Base-by-base conservation (phyloP, 2,888 invertebrate species). In the Dexiosoma caninum region DNA sequence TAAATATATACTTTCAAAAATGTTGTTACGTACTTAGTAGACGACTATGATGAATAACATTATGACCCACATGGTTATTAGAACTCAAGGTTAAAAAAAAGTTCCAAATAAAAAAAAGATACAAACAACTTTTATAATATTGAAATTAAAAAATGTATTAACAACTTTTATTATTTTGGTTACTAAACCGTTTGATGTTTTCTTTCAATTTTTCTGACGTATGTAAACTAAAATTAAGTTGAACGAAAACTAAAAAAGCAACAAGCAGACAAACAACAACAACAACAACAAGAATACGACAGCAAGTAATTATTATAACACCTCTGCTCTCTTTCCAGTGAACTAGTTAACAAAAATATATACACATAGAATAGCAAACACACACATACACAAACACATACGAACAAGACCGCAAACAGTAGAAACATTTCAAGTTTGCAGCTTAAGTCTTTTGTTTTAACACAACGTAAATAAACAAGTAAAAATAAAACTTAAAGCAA, bases 251-350 rank as follows among this genome's bases (percentile, higher is more conserved):
- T n/a, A 57, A 37, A 57, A 37, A 19, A 10, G 16, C 23, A n/a
- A n/a, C n/a, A n/a, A n/a, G n/a, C n/a, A n/a, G n/a, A n/a, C n/a
- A n/a, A n/a, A n/a, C 8, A 42, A 30, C 7, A 2, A 16, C 16
- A 32, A 64, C 53, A 42, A 19, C 10, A 23, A 44, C 14, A 23
- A 27, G 16, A 44, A 9, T 42, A 35, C 35, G 12, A 16, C 27
- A 27, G 19, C 32, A 32, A 40, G 27, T 62, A 74, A 60, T 44
- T 59, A 69, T 74, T 67, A 57, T 53, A 79, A 79, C 74, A 79
- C 79, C 74, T 79, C 74, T 74, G 74, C 64, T 74, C 74, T 57
- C 49, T 69, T 74, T 78, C 27, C 7, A 64, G 14, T 64, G 69
- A 64, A 79, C 74, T 60, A 71, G 42, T 51, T 77, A 40, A 32